Percentiles rank a stretch among this genome's conserved stretches.
These are phyloP conservation scores for Hyposoter didymator DNA, from an alignment of 2,888 invertebrate species.

Conservation along the genomic window DNA sequence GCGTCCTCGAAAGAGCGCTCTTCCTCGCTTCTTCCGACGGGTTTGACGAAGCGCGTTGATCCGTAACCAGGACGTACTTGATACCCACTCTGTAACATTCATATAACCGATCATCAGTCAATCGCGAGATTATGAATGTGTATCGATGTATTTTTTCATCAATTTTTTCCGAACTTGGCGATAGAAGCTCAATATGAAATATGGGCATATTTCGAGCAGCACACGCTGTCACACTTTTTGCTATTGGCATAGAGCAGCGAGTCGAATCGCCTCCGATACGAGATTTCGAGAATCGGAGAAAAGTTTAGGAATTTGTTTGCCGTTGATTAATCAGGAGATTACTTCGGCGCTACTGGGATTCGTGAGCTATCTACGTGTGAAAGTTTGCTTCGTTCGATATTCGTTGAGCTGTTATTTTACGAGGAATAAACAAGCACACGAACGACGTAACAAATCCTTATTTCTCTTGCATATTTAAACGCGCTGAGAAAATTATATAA, in stretches of 20 bases:
- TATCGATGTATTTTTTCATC: too few species aligned
- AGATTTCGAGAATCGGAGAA: too few species aligned
- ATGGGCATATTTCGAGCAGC: too few species aligned
- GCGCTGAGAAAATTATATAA: too few species aligned
- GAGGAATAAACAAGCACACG: neutral
- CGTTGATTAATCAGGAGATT: neutral
- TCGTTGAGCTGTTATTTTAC: neutral
- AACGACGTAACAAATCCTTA: neutral
- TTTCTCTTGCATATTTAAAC: neutral
- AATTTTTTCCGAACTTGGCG: too few species aligned
- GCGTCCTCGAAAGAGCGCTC: conserved; percentile 7
- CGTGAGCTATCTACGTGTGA: neutral
- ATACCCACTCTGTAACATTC: conserved; percentile 43
- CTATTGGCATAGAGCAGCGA: too few species aligned
- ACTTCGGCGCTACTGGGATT: neutral
- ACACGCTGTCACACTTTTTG: too few species aligned
- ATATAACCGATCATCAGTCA: neutral
- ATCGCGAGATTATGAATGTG: too few species aligned
- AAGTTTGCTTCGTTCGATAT: neutral
- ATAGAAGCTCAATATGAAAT: too few species aligned
- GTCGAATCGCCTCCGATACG: too few species aligned
- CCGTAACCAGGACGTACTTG: conserved; percentile 36
- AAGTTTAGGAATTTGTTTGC: too few species aligned
- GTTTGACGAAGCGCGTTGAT: conserved; percentile 32
- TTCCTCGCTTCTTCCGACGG: conserved; percentile 3